Evolutionary conservation across 2,113 vertebrate genomes (phyloP).

Genomic region (Equus quagga): DNA sequence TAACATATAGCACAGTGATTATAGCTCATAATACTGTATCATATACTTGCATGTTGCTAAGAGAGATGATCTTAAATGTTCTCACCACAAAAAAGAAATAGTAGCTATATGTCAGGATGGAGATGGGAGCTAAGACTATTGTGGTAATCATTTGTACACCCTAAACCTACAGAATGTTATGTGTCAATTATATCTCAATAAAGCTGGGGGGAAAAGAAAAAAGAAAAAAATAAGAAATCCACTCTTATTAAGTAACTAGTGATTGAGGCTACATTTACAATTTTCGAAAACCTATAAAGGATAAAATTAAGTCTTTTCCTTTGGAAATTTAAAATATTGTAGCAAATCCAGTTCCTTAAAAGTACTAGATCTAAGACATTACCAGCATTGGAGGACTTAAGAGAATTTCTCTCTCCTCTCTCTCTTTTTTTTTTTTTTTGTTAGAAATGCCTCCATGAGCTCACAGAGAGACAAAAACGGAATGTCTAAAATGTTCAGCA

Average conservation of each 20-base stretch:
- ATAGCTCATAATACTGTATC: too few relatives aligned
- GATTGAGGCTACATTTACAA: background rate
- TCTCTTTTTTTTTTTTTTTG: background rate
- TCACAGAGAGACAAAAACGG: background rate
- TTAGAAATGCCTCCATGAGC: background rate
- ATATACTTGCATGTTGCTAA: too few relatives aligned
- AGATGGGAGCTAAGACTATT: too few relatives aligned
- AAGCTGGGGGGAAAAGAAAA: background rate
- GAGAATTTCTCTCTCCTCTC: background rate
- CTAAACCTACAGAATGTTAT: too few relatives aligned
- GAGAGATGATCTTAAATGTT: too few relatives aligned
- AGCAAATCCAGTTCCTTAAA: background rate
- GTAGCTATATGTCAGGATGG: too few relatives aligned
- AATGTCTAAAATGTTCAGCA: background rate
- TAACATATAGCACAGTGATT: too few relatives aligned
- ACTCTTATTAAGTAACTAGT: background rate
- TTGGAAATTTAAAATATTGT: background rate
- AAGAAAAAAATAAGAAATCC: background rate
- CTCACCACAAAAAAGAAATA: too few relatives aligned
- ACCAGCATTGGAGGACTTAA: background rate
- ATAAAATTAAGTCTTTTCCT: background rate
- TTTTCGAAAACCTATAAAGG: background rate
- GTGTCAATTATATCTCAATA: too few relatives aligned
- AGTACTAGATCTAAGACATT: background rate
- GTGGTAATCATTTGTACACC: too few relatives aligned